Conservation (phyloP, 2,797 vertebrate species). For the Melopsittacus undulatus region DNA sequence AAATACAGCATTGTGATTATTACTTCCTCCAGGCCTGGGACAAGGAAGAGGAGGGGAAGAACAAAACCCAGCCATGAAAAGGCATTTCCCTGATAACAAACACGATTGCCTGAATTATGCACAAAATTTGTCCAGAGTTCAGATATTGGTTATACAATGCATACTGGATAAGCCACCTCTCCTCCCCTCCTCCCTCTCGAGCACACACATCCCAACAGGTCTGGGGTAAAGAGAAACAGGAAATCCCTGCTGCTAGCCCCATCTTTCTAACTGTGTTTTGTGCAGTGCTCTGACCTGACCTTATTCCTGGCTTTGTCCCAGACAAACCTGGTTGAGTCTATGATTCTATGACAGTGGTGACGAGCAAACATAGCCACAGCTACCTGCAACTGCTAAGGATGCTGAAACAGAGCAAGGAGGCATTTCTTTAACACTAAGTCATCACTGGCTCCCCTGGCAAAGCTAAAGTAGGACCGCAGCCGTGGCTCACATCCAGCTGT, state of each 20-base stretch:
- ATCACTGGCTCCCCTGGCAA: neutral
- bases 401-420: neutral
- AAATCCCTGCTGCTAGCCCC: neutral
- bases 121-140: constrained; percentile 39
- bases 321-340: neutral
- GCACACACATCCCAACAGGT: neutral
- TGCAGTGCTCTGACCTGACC: accelerated
- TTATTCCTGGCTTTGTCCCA: neutral
- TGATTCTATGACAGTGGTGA: neutral
- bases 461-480: neutral
- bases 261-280: neutral
- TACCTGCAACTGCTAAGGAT: neutral
- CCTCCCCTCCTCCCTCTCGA: neutral
- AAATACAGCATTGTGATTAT: constrained; percentile 68
- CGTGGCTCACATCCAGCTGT: neutral
- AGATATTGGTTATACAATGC: constrained; percentile 47
- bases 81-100: constrained; percentile 77
- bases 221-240: neutral
- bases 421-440: neutral
- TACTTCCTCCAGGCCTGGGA: constrained; percentile 66
- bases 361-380: neutral
- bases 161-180: constrained; percentile 23
- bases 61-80: constrained; percentile 57
- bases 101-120: constrained; percentile 42
- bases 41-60: constrained; percentile 66